These are phyloP conservation scores for Musca vetustissima DNA, from an alignment of 1,140 invertebrate genomes.

Conservation along the genomic window DNA sequence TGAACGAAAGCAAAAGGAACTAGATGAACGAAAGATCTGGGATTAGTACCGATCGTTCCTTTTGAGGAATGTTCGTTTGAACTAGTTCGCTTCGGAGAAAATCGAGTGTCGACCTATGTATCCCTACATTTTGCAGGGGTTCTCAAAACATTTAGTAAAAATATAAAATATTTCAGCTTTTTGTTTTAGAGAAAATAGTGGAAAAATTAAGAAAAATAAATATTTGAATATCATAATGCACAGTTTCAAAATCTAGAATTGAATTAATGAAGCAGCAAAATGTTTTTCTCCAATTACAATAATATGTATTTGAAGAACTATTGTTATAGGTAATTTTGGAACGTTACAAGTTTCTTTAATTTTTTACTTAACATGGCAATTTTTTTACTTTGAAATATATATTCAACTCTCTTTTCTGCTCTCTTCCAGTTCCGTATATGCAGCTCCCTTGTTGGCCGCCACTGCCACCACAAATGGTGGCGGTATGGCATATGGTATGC, in stretches of 20 bases:
- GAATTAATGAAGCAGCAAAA: constrained; percentile 19
- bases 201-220: not conserved
- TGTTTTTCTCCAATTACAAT: constrained; percentile 53
- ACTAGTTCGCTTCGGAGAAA: no score
- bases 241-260: not conserved
- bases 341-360: not conserved
- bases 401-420: not conserved
- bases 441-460: constrained; percentile 42
- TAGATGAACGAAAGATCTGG: no score
- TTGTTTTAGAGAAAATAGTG: no score
- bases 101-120: no score
- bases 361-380: not conserved
- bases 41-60: no score
- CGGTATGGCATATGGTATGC: constrained; percentile 35
- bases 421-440: constrained; percentile 48
- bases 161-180: no score
- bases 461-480: constrained; percentile 48
- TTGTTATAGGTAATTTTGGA: constrained; percentile 47
- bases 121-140: no score
- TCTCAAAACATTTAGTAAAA: no score
- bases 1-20: no score
- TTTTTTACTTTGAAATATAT: not conserved
- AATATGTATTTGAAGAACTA: constrained; percentile 54
- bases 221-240: not conserved
- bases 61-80: no score